Evolutionary conservation across 2,797 vertebrate genomes (phyloP).

Genomic region (Channa striata): DNA sequence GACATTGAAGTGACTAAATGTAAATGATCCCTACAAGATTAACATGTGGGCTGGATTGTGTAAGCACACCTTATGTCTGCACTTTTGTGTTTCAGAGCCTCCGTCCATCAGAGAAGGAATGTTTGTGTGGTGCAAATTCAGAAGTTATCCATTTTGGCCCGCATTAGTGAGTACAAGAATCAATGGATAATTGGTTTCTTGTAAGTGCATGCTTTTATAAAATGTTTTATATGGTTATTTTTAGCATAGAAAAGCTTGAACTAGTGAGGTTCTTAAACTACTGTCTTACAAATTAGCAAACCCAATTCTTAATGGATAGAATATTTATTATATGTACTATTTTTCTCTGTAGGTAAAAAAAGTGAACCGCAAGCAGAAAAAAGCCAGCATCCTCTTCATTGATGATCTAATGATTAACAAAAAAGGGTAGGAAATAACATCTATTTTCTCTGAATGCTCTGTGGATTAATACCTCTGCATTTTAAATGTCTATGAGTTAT

Average conservation of each 20-base stretch:
- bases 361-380: slow-evolving; percentile 86
- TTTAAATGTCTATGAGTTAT: not conserved
- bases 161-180: slow-evolving; percentile 86
- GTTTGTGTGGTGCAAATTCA: slow-evolving; percentile 92
- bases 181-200: not conserved
- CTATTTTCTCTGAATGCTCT: not conserved
- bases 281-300: not conserved
- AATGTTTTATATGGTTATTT: not conserved
- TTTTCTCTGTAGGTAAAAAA: slow-evolving; percentile 85
- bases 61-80: not conserved
- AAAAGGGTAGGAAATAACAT: slow-evolving; percentile 75
- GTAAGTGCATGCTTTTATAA: not conserved
- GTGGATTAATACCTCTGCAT: not conserved
- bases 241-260: too few relatives aligned
- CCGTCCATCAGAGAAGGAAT: slow-evolving; percentile 85
- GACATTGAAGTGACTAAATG: not conserved
- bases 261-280: too few relatives aligned
- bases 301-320: not conserved
- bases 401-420: slow-evolving; percentile 77
- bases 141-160: slow-evolving; percentile 92
- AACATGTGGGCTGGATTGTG: not conserved
- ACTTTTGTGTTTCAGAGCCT: slow-evolving; percentile 79
- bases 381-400: slow-evolving; percentile 90
- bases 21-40: not conserved
- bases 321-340: not conserved